Percentiles rank a stretch among this genome's conserved stretches.
Conservation (phyloP, 2,888 invertebrate genomes). For the Drosophila kokeensis region DNA sequence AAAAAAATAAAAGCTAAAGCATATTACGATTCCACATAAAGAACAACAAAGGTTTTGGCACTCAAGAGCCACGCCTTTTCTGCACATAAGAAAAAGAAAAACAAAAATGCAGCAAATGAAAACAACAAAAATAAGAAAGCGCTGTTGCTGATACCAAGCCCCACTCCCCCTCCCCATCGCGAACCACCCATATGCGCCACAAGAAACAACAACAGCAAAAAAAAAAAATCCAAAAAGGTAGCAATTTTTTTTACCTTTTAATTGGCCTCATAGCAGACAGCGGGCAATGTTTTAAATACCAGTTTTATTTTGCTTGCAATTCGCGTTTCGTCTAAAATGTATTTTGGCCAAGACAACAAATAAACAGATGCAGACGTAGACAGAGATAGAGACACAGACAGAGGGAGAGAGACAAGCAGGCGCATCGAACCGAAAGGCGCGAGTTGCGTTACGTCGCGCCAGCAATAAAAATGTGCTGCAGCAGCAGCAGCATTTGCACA, state of each 20-base stretch:
- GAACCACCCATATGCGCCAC: slow-evolving; percentile 20
- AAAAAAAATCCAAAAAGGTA: slow-evolving; percentile 34
- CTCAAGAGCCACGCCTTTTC: slow-evolving; percentile 57
- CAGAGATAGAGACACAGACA: slow-evolving; percentile 5
- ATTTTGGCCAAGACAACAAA: slow-evolving; percentile 73
- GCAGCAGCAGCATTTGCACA: slow-evolving; percentile 32
- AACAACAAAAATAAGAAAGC: slow-evolving; percentile 18
- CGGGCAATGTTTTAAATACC: slow-evolving; percentile 44
- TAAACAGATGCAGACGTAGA: slow-evolving; percentile 40
- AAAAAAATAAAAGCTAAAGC: not conserved
- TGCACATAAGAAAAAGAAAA: slow-evolving; percentile 7
- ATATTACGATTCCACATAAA: slow-evolving; percentile 34
- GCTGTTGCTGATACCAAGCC: slow-evolving; percentile 25
- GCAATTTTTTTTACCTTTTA: slow-evolving; percentile 23
- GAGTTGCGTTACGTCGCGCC: slow-evolving; percentile 33
- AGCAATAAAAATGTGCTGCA: slow-evolving; percentile 61
- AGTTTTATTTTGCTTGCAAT: slow-evolving; percentile 56
- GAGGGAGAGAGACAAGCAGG: slow-evolving; percentile 19
- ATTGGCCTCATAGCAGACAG: slow-evolving; percentile 27
- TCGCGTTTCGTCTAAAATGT: slow-evolving; percentile 45
- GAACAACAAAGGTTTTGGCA: slow-evolving; percentile 29
- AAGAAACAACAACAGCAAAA: slow-evolving; percentile 42
- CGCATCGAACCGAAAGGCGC: slow-evolving; percentile 39
- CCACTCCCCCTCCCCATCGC: not conserved
- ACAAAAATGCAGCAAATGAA: slow-evolving; percentile 9